phyloP scores from a whole-genome alignment of 2,797 vertebrate genomes.

The Melanotaenia maccullochi region DNA sequence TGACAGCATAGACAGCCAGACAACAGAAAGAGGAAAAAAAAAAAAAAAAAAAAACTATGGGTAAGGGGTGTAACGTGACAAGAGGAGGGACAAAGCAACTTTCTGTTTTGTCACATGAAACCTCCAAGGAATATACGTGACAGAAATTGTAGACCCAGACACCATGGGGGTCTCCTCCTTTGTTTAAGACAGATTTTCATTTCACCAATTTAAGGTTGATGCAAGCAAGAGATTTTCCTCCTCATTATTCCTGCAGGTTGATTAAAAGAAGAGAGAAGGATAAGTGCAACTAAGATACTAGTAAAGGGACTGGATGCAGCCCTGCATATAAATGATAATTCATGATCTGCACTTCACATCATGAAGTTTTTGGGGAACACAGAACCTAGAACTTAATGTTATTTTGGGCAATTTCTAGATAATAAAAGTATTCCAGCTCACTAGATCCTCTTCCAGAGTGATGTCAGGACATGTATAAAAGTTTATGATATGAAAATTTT shows the following conservation, averaged over 20 bases:
- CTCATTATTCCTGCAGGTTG: slow-evolving; percentile 76
- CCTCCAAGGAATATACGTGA: slow-evolving; percentile 87
- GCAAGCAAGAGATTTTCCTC: slow-evolving; percentile 78
- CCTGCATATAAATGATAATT: slow-evolving; percentile 14
- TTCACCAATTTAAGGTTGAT: slow-evolving; percentile 80
- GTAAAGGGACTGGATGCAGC: slow-evolving; percentile 42
- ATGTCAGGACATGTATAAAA: neutral
- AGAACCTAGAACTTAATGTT: neutral
- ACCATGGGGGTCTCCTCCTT: slow-evolving; percentile 80
- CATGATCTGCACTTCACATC: slow-evolving; percentile 8
- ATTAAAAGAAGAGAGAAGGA: slow-evolving; percentile 46
- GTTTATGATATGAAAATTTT: neutral
- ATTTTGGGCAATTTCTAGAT: slow-evolving; percentile 1
- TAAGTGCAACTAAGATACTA: slow-evolving; percentile 27
- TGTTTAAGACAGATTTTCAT: slow-evolving; percentile 83
- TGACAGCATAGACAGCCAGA: slow-evolving; percentile 87
- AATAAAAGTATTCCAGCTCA: slow-evolving; percentile 13
- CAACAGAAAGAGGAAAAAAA: slow-evolving; percentile 71
- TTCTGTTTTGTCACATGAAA: slow-evolving; percentile 89
- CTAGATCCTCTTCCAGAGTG: neutral
- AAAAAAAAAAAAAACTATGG: slow-evolving; percentile 76
- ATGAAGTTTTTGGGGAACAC: neutral
- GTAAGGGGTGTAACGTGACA: slow-evolving; percentile 86
- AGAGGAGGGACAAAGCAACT: slow-evolving; percentile 88
- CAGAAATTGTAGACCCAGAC: slow-evolving; percentile 82